These are phyloP conservation scores for Torymus texanus DNA, from an alignment of 2,888 invertebrate species.

Conservation along the genomic window DNA sequence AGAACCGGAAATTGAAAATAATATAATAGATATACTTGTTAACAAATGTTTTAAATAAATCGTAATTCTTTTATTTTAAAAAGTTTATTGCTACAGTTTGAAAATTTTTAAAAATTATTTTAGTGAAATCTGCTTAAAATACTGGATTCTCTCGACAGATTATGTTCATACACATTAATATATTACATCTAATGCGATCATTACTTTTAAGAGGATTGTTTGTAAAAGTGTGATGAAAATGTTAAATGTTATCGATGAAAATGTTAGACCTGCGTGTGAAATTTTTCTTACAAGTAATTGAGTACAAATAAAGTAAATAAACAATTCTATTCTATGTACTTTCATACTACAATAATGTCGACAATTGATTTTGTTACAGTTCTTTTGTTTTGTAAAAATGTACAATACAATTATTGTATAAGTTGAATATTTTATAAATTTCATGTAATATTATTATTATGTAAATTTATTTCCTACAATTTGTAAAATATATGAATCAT, in stretches of 20 bases:
- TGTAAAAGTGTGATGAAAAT: constrained; percentile 18
- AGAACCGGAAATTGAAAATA: too few relatives aligned
- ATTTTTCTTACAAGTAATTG: constrained; percentile 35
- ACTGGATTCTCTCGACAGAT: too few relatives aligned
- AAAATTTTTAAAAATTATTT: too few relatives aligned
- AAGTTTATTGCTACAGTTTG: too few relatives aligned
- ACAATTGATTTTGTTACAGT: constrained; percentile 26
- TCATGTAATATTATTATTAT: constrained; percentile 23
- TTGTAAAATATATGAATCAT: too few relatives aligned
- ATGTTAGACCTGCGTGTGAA: constrained; percentile 38
- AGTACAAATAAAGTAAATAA: constrained; percentile 28
- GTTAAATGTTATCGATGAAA: constrained; percentile 3
- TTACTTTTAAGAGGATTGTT: constrained; percentile 26
- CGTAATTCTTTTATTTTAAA: too few relatives aligned
- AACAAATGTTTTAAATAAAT: too few relatives aligned
- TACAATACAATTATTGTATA: constrained; percentile 42
- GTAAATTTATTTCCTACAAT: constrained; percentile 21
- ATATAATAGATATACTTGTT: too few relatives aligned
- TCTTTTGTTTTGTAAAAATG: constrained; percentile 55
- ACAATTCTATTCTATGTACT: constrained; percentile 25
- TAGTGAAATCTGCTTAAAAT: too few relatives aligned
- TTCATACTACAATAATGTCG: constrained; percentile 15
- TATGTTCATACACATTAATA: not conserved
- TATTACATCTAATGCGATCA: constrained; percentile 4
- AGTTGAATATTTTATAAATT: constrained; percentile 15